Percentiles rank a stretch among this genome's conserved stretches.
phyloP scores from a whole-genome alignment of 2,888 invertebrate species.

The Sclerodermus sp. region DNA sequence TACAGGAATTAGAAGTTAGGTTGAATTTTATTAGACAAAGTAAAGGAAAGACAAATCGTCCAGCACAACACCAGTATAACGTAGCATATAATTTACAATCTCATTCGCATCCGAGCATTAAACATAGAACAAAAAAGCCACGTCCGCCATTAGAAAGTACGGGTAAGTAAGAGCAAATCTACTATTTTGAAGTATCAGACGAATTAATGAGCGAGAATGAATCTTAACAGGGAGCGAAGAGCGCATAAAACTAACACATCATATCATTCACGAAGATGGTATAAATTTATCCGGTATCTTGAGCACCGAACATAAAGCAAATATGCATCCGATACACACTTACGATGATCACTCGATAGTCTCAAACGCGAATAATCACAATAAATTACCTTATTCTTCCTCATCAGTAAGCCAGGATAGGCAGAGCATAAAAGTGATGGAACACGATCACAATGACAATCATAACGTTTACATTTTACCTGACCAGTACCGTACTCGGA shows the following conservation, averaged over 20 bases:
- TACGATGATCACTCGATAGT: conserved; percentile 27
- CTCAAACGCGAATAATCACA: conserved; percentile 28
- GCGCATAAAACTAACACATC: conserved; percentile 31
- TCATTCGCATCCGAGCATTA: conserved; percentile 40
- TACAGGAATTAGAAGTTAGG: conserved; percentile 63
- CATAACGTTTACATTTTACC: conserved; percentile 51
- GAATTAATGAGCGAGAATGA: conserved; percentile 1
- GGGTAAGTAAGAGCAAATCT: conserved; percentile 21
- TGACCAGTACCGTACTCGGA: conserved; percentile 49
- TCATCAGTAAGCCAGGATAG: conserved; percentile 34
- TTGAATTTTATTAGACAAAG: conserved; percentile 59
- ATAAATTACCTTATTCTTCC: conserved; percentile 26
- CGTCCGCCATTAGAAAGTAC: conserved; percentile 47
- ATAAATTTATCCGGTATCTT: conserved; percentile 45
- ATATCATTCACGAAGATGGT: conserved; percentile 44
- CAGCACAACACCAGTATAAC: conserved; percentile 26
- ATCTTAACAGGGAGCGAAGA: conserved; percentile 31
- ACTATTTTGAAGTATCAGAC: not conserved
- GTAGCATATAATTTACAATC: conserved; percentile 25
- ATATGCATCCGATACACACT: conserved; percentile 27
- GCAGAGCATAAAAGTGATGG: conserved; percentile 37
- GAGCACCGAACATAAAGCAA: conserved; percentile 41
- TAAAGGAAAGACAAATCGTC: conserved; percentile 44
- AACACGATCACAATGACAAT: conserved; percentile 50
- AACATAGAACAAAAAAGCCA: conserved; percentile 53